Evolutionary conservation across 1,140 invertebrate species (phyloP).

Genomic region (Drosophila ohnishii): DNA sequence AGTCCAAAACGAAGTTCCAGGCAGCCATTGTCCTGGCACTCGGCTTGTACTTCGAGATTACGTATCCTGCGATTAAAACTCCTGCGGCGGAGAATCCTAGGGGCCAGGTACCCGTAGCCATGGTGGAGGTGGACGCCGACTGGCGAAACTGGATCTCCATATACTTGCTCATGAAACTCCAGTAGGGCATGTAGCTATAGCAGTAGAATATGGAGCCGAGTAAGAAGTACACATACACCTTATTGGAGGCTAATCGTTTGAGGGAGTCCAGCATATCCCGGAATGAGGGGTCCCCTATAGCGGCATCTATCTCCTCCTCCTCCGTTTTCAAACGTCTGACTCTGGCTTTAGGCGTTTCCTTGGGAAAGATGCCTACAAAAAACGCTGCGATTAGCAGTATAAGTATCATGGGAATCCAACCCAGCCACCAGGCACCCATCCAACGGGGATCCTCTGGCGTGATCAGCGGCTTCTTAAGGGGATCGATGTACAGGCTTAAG

Average conservation of each 20-base stretch:
- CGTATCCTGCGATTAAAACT: constrained; percentile 86
- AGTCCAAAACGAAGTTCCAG: constrained; percentile 89
- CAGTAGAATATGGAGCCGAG: constrained; percentile 87
- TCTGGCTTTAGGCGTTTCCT: constrained; percentile 84
- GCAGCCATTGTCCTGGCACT: constrained; percentile 87
- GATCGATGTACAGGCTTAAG: constrained; percentile 88
- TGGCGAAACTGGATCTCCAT: constrained; percentile 90
- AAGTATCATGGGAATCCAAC: constrained; percentile 88
- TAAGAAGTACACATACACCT: constrained; percentile 85
- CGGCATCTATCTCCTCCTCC: not conserved
- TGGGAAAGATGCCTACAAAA: constrained; percentile 86
- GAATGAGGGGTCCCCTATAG: constrained; percentile 38
- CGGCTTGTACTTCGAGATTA: constrained; percentile 88
- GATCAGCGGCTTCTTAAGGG: constrained; percentile 87
- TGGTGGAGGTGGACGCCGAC: constrained; percentile 86
- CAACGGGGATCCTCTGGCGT: constrained; percentile 88
- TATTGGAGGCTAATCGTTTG: constrained; percentile 84
- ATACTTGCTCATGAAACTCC: constrained; percentile 90
- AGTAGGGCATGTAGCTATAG: constrained; percentile 89
- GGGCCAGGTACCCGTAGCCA: constrained; percentile 88
- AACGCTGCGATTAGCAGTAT: constrained; percentile 86
- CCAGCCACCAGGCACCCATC: constrained; percentile 92
- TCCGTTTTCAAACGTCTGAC: constrained; percentile 32
- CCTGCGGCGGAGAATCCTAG: constrained; percentile 88
- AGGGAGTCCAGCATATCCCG: constrained; percentile 55